Conservation (phyloP, 2,797 vertebrate genomes). For the Allobates femoralis region DNA sequence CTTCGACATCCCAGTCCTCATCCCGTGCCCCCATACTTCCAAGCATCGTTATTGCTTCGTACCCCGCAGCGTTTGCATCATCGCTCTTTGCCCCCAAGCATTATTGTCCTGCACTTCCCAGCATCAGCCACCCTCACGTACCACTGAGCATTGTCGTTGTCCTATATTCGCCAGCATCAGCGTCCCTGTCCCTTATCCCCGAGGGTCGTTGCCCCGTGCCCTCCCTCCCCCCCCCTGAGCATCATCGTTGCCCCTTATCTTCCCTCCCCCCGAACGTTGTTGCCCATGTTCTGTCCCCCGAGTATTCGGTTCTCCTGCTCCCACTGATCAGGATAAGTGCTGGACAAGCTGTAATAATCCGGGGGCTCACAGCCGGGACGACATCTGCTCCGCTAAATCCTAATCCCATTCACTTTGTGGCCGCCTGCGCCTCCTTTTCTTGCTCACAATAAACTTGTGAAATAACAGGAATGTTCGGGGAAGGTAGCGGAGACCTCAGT, state of each 20-base stretch:
- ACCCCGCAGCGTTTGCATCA: too few relatives aligned
- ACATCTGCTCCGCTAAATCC: conserved; percentile 41
- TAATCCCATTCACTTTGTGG: conserved; percentile 47
- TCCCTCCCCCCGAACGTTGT: too few relatives aligned
- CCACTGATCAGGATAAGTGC: neutral
- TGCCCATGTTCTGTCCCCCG: too few relatives aligned
- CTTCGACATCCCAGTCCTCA: too few relatives aligned
- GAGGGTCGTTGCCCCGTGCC: too few relatives aligned
- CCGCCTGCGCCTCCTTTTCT: neutral
- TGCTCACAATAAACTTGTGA: neutral
- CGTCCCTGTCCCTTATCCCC: neutral
- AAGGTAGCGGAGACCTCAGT: neutral
- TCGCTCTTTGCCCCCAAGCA: too few relatives aligned
- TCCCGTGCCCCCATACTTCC: too few relatives aligned
- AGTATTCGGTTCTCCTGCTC: conserved; percentile 2
- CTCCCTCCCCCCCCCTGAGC: too few relatives aligned
- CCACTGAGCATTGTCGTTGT: neutral
- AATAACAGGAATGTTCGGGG: neutral
- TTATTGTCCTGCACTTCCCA: neutral
- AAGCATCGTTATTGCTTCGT: too few relatives aligned
- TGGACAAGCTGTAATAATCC: conserved; percentile 13
- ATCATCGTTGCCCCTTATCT: neutral
- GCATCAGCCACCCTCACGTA: too few relatives aligned
- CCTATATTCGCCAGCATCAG: neutral
- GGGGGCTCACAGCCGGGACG: conserved; percentile 19